Conservation (phyloP, 2,113 vertebrate genomes). For the Neotoma lepida region DNA sequence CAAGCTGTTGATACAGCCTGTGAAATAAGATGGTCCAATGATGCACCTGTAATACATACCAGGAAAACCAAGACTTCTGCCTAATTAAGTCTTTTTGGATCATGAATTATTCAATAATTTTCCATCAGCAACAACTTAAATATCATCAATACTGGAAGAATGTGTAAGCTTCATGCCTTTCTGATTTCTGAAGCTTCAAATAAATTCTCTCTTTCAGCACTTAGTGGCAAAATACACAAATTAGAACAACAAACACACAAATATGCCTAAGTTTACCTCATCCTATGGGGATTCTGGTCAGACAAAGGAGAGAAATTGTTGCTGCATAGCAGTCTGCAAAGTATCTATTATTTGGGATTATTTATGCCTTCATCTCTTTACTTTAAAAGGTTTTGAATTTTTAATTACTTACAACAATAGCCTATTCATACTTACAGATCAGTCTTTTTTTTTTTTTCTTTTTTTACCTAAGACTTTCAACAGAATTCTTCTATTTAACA, state of each 20-base stretch:
- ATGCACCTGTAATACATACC: background rate
- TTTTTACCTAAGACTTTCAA: background rate
- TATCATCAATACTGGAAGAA: background rate
- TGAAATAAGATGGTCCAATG: background rate
- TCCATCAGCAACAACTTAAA: background rate
- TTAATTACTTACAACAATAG: background rate
- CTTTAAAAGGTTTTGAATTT: background rate
- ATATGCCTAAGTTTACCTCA: background rate
- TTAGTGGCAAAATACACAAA: background rate
- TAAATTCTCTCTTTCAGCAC: background rate
- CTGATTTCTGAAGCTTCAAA: background rate
- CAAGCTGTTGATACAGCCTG: too few species aligned
- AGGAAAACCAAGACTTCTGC: background rate
- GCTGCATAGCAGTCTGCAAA: background rate
- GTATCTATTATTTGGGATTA: background rate
- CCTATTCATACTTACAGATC: background rate
- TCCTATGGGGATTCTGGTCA: rapidly evolving
- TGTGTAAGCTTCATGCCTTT: background rate
- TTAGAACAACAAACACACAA: background rate
- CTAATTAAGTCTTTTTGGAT: background rate
- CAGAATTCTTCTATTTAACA: conserved; percentile 36
- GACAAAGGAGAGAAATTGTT: background rate
- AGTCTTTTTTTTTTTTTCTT: background rate
- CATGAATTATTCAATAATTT: background rate
- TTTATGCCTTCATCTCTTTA: background rate